These are phyloP conservation scores for Betta splendens DNA, from an alignment of 2,797 vertebrate species.

Conservation along the genomic window DNA sequence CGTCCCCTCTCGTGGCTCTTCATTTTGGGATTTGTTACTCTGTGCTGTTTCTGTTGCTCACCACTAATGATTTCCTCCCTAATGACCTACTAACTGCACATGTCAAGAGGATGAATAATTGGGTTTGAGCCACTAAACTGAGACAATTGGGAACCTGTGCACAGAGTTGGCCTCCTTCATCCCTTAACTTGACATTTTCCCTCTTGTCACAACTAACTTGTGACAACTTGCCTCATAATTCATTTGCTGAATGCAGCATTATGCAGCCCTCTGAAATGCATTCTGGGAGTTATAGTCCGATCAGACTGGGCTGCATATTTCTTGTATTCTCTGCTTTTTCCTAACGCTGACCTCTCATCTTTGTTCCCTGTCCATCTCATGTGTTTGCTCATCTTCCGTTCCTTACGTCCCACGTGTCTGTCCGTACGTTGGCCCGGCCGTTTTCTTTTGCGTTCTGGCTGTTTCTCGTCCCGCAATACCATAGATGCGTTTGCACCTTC, in stretches of 20 bases:
- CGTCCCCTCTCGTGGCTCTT: constrained; percentile 23
- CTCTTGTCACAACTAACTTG: constrained; percentile 72
- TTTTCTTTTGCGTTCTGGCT: constrained; percentile 64
- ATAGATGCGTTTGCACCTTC: constrained; percentile 98
- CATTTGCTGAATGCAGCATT: constrained; percentile 72
- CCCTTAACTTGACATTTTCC: constrained; percentile 55
- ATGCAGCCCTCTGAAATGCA: constrained; percentile 67
- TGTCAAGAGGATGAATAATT: constrained; percentile 38
- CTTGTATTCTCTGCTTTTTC: constrained; percentile 76
- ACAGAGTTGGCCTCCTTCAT: constrained; percentile 44
- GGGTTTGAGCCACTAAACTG: constrained; percentile 17
- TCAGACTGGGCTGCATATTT: constrained; percentile 75
- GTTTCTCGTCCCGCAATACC: constrained; percentile 77
- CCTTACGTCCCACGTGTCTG: constrained; percentile 61
- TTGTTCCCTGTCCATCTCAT: constrained; percentile 67
- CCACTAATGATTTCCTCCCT: constrained; percentile 31
- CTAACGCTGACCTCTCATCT: constrained; percentile 75
- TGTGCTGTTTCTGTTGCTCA: constrained; percentile 24
- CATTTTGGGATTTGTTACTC: constrained; percentile 35
- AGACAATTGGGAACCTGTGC: constrained; percentile 14
- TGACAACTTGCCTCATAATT: constrained; percentile 70
- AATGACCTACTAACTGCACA: too few species aligned
- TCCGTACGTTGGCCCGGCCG: constrained; percentile 42
- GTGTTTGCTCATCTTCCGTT: constrained; percentile 66
- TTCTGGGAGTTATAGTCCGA: constrained; percentile 16